Conservation (phyloP, 2,888 invertebrate genomes). For the Phyto melanocephala region DNA sequence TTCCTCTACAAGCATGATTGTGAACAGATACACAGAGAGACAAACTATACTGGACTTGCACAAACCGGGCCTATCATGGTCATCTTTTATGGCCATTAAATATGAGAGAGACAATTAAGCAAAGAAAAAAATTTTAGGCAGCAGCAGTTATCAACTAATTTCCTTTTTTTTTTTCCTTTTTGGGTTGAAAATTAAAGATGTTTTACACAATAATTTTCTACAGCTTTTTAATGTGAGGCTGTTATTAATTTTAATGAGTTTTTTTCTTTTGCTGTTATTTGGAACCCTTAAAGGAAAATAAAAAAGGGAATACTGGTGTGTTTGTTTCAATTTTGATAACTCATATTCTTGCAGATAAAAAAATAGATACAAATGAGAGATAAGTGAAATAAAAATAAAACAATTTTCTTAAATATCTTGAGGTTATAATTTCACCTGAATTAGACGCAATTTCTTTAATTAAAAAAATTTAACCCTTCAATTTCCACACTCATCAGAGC, state of each 20-base stretch:
- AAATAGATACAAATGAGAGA: not conserved
- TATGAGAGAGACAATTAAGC: constrained; percentile 50
- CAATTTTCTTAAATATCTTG: constrained; percentile 19
- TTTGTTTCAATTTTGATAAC: not conserved
- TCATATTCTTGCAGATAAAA: not conserved
- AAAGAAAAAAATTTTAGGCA: constrained; percentile 32
- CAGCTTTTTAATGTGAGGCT: not conserved
- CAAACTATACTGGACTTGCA: not conserved
- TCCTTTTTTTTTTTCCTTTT: constrained; percentile 25
- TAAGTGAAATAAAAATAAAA: constrained; percentile 33
- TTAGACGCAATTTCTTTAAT: constrained; percentile 77
- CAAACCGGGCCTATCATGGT: constrained; percentile 38
- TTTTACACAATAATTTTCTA: not conserved
- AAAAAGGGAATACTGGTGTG: not conserved
- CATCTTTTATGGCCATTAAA: constrained; percentile 54
- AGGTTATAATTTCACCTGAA: constrained; percentile 71
- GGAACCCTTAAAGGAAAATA: not conserved
- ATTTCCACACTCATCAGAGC: not conserved
- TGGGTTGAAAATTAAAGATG: constrained; percentile 46
- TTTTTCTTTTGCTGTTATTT: not conserved
- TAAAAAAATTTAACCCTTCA: constrained; percentile 70
- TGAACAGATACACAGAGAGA: constrained; percentile 10
- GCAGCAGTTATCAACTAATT: constrained; percentile 49
- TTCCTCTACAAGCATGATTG: constrained; percentile 14
- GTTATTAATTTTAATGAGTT: constrained; percentile 57